Percentiles rank a stretch among this genome's conserved stretches.
phyloP scores from a whole-genome alignment of 2,797 vertebrate genomes.

The Lagorchestes hirsutus region DNA sequence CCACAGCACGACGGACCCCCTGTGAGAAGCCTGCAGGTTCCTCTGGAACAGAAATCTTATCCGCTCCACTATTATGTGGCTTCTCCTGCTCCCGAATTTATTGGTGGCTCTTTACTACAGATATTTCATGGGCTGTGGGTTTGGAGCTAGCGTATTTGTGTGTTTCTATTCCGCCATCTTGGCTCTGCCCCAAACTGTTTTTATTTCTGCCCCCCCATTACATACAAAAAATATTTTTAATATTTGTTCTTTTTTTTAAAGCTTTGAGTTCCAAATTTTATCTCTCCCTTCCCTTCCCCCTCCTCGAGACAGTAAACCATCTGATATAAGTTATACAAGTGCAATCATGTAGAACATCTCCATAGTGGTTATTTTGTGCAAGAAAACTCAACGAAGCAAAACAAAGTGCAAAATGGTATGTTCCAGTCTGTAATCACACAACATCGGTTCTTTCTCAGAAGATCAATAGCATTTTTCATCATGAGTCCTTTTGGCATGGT shows the following conservation, averaged over 20 bases:
- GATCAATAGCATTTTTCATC: neutral
- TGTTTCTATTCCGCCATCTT: too few relatives aligned
- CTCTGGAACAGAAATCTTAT: too few relatives aligned
- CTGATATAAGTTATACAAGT: neutral
- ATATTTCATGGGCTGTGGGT: too few relatives aligned
- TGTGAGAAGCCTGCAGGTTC: too few relatives aligned
- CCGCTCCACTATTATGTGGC: too few relatives aligned
- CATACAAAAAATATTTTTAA: neutral
- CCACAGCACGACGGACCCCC: too few relatives aligned
- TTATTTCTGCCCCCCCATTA: neutral
- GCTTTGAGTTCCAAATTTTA: neutral
- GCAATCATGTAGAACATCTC: neutral
- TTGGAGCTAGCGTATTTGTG: too few relatives aligned
- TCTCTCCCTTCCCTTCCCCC: neutral
- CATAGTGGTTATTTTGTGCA: neutral
- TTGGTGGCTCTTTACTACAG: too few relatives aligned
- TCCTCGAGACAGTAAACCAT: neutral
- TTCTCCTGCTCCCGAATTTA: too few relatives aligned
- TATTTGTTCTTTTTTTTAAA: neutral
- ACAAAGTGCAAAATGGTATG: neutral
- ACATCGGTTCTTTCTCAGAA: neutral
- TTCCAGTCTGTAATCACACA: neutral
- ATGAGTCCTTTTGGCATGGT: neutral
- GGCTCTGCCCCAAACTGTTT: too few relatives aligned
- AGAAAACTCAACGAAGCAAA: neutral